A percentile compares a stretch with the other conserved stretches of the same genome.
These are phyloP conservation scores for Ligdia adustata DNA, from an alignment of 2,888 invertebrate species.

Conservation along the genomic window DNA sequence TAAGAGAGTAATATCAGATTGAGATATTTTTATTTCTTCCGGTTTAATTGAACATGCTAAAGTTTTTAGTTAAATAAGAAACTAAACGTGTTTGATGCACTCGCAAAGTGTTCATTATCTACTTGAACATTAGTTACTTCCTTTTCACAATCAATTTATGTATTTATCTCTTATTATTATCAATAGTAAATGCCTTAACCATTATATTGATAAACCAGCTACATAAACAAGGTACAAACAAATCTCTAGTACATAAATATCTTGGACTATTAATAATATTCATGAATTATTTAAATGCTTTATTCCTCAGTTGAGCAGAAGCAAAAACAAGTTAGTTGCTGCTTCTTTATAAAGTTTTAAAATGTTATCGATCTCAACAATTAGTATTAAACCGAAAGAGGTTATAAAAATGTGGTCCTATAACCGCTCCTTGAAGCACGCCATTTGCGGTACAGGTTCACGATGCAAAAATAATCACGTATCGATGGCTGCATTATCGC, in stretches of 20 bases:
- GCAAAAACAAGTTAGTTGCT: constrained; percentile 3
- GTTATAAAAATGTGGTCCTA: constrained; percentile 47
- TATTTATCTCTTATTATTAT: neutral
- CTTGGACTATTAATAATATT: constrained; percentile 1
- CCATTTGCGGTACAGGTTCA: constrained; percentile 35
- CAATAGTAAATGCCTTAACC: neutral
- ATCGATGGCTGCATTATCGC: constrained; percentile 40
- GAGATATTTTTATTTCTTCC: too few relatives aligned
- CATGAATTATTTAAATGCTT: constrained; percentile 5
- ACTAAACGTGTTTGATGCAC: neutral
- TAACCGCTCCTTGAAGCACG: constrained; percentile 43
- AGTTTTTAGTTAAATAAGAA: too few relatives aligned
- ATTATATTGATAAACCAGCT: constrained; percentile 6
- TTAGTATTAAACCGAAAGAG: constrained; percentile 30
- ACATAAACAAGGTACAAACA: neutral
- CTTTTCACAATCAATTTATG: constrained; percentile 5
- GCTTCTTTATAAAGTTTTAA: constrained; percentile 12
- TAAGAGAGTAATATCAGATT: too few relatives aligned
- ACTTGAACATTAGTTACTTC: constrained; percentile 1
- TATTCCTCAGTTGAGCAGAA: neutral
- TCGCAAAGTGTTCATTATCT: constrained; percentile 1
- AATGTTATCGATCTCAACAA: constrained; percentile 22
- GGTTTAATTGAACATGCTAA: too few relatives aligned
- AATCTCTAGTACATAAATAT: neutral
- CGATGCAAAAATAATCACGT: constrained; percentile 47